These are phyloP conservation scores for Amphipyra berbera DNA, from an alignment of 2,888 invertebrate genomes.

Conservation along the genomic window DNA sequence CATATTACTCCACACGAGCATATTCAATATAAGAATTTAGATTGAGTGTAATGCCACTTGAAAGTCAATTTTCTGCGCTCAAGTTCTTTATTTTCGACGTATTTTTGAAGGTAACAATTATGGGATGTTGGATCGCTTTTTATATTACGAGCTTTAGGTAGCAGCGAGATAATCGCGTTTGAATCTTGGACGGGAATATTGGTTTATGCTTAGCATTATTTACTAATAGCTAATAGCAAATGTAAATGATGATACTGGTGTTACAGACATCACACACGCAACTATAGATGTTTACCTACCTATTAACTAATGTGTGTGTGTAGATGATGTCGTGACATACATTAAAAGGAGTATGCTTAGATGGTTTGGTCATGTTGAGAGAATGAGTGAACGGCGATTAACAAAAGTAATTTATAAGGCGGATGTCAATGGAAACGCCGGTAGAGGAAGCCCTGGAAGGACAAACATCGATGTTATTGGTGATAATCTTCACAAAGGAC, in stretches of 20 bases:
- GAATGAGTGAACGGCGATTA: too few species aligned
- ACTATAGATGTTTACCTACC: too few species aligned
- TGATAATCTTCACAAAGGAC: too few species aligned
- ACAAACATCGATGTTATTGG: too few species aligned
- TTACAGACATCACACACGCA: too few species aligned
- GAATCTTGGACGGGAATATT: not conserved
- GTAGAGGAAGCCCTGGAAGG: too few species aligned
- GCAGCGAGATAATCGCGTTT: not conserved
- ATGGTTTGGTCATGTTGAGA: too few species aligned
- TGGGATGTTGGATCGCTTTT: slow-evolving; percentile 3
- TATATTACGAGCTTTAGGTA: slow-evolving; percentile 13
- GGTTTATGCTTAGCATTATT: not conserved
- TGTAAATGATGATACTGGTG: not conserved
- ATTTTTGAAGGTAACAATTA: slow-evolving; percentile 2
- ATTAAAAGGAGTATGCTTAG: too few species aligned
- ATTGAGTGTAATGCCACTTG: slow-evolving; percentile 58
- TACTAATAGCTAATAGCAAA: not conserved
- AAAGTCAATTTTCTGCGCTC: slow-evolving; percentile 50
- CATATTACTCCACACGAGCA: slow-evolving; percentile 51
- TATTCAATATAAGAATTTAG: slow-evolving; percentile 64
- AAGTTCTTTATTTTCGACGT: slow-evolving; percentile 18
- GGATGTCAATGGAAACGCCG: too few species aligned
- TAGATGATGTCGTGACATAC: too few species aligned
- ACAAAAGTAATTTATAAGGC: too few species aligned
- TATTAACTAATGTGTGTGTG: too few species aligned